Percentiles rank a stretch among this genome's conserved stretches.
These are phyloP conservation scores for Saccostrea glomerata DNA, from an alignment of 1,140 invertebrate species.

Conservation along the genomic window DNA sequence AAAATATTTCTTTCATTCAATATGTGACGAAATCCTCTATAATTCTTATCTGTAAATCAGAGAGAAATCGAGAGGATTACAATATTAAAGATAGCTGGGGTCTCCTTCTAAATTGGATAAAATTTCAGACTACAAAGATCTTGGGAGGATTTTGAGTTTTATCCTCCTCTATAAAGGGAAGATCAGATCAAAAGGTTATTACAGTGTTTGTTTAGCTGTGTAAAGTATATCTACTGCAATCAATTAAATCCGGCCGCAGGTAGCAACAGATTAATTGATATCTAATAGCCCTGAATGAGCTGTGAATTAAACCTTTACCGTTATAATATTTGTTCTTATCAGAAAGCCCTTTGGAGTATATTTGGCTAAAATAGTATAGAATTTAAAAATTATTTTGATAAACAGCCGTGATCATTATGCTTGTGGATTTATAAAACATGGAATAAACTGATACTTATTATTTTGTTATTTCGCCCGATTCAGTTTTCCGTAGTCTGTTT, in stretches of 20 bases:
- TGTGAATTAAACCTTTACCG: neutral
- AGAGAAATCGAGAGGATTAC: neutral
- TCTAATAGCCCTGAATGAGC: conserved; percentile 21
- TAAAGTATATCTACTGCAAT: conserved; percentile 15
- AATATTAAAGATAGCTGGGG: neutral
- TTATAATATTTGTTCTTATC: conserved; percentile 16
- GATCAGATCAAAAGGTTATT: conserved; percentile 1
- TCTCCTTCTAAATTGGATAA: neutral
- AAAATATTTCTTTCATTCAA: no score
- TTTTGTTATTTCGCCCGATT: conserved; percentile 21
- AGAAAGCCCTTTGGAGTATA: conserved; percentile 21
- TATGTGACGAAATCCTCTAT: neutral
- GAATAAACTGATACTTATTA: conserved; percentile 13
- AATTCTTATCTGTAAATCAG: neutral
- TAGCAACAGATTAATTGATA: conserved; percentile 4
- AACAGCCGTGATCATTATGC: conserved; percentile 14
- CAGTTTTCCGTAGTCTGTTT: neutral
- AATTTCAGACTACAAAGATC: neutral
- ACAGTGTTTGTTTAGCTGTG: conserved; percentile 24
- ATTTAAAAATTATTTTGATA: conserved; percentile 36
- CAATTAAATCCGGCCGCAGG: neutral
- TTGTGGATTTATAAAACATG: conserved; percentile 27
- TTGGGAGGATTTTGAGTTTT: neutral
- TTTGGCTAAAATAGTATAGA: conserved; percentile 32
- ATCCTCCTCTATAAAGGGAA: neutral